Evolutionary conservation across 2,888 invertebrate species (phyloP).

Genomic region (Drosophila crucigera): DNA sequence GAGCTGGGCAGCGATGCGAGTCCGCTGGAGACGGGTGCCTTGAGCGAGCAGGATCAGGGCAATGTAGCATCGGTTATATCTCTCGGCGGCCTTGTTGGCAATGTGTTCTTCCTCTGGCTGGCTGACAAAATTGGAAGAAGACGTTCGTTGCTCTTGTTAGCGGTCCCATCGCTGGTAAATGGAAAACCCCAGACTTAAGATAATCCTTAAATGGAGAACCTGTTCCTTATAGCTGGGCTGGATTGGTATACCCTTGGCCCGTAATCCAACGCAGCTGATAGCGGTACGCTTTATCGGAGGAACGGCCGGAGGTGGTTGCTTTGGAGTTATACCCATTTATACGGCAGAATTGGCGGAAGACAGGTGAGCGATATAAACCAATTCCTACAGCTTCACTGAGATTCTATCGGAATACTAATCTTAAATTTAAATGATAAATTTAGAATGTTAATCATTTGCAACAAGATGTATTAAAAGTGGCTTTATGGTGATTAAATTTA

Average conservation of each 20-base stretch:
- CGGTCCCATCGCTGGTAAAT: conserved; percentile 81
- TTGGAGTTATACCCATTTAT: conserved; percentile 81
- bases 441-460: too few relatives aligned
- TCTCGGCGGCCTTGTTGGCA: conserved; percentile 82
- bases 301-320: conserved; percentile 78
- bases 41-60: conserved; percentile 79
- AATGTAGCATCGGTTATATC: conserved; percentile 84
- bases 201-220: not conserved
- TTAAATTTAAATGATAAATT: not conserved
- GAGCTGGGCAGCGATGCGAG: conserved; percentile 75
- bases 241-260: conserved; percentile 76
- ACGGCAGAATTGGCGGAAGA: conserved; percentile 82
- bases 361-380: conserved; percentile 55
- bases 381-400: not conserved
- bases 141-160: conserved; percentile 67
- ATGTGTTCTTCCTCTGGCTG: conserved; percentile 81
- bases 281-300: conserved; percentile 79
- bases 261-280: conserved; percentile 71
- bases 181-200: fast-evolving
- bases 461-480: not conserved
- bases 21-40: conserved; percentile 79
- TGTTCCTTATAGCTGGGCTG: conserved; percentile 73
- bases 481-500: not conserved
- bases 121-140: conserved; percentile 82
- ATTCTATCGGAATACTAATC: not conserved